Conservation (phyloP, 2,113 vertebrate species). For the Myrmecophaga tridactyla region DNA sequence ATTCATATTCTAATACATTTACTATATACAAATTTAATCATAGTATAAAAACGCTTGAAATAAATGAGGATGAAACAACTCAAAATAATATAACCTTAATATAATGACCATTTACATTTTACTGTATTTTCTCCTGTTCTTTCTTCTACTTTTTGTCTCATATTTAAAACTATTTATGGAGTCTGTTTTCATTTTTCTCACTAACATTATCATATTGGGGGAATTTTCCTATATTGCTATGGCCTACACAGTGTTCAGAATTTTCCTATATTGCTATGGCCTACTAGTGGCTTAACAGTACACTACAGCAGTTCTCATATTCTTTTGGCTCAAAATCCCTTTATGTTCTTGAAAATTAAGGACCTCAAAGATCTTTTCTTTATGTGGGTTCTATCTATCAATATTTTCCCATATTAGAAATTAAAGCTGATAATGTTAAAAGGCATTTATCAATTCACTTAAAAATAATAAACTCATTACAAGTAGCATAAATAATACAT, state of each 20-base stretch:
- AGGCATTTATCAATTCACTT: slow-evolving; percentile 12
- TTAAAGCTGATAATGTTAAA: neutral
- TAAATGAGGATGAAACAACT: slow-evolving; percentile 27
- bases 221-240: slow-evolving; percentile 1
- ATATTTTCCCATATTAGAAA: slow-evolving; percentile 21
- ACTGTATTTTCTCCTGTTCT: neutral
- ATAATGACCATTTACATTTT: neutral
- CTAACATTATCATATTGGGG: neutral
- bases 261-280: neutral
- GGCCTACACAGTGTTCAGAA: neutral
- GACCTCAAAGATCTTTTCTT: neutral
- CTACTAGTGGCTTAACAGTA: neutral
- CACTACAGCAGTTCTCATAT: slow-evolving; percentile 10
- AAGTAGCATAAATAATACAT: slow-evolving; percentile 6
- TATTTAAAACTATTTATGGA: neutral
- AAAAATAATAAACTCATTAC: neutral
- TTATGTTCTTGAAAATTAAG: neutral
- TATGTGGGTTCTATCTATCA: neutral
- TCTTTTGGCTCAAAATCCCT: neutral
- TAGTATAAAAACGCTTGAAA: neutral
- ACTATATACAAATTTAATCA: slow-evolving; percentile 24
- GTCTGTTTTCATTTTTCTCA: neutral
- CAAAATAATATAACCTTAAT: slow-evolving; percentile 31
- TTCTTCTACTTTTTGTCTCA: neutral
- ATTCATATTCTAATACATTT: slow-evolving; percentile 37